Conservation (phyloP, 2,113 vertebrate genomes). For the Brachionichthys hirsutus region DNA sequence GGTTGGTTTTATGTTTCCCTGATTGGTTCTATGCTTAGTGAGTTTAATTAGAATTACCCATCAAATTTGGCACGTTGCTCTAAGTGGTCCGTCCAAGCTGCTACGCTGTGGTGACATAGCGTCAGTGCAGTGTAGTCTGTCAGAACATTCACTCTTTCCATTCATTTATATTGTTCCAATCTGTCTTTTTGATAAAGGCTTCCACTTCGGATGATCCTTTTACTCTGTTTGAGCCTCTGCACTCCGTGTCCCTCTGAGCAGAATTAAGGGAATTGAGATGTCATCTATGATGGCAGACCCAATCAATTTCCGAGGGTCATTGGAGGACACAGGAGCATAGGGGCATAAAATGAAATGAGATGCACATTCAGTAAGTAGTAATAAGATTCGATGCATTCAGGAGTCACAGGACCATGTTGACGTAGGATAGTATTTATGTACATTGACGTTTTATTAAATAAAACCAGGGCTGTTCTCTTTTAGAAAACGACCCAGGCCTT, state of each 20-base stretch:
- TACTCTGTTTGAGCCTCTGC: constrained; percentile 16
- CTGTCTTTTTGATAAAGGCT: constrained; percentile 37
- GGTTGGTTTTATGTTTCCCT: neutral
- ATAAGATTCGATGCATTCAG: constrained; percentile 22
- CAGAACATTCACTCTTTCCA: constrained; percentile 6
- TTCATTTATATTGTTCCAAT: constrained; percentile 23
- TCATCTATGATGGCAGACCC: constrained; percentile 34
- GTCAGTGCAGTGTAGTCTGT: neutral
- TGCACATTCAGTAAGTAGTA: constrained; percentile 33
- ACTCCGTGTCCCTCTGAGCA: constrained; percentile 21
- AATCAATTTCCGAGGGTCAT: constrained; percentile 55
- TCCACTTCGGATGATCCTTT: constrained; percentile 28
- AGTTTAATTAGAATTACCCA: neutral
- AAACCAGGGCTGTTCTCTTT: neutral
- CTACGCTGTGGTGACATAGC: neutral
- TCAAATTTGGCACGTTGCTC: neutral
- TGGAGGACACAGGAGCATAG: constrained; percentile 13
- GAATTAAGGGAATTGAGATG: constrained; percentile 53
- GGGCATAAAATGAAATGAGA: constrained; percentile 44
- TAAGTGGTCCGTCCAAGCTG: constrained; percentile 3
- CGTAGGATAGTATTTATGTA: neutral
- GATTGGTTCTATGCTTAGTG: neutral
- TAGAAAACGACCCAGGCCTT: constrained; percentile 29
- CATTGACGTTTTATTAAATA: constrained; percentile 27
- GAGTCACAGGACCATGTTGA: constrained; percentile 15